Evolutionary conservation across 2,797 vertebrate species (phyloP).

Genomic region (Gymnodraco acuticeps): DNA sequence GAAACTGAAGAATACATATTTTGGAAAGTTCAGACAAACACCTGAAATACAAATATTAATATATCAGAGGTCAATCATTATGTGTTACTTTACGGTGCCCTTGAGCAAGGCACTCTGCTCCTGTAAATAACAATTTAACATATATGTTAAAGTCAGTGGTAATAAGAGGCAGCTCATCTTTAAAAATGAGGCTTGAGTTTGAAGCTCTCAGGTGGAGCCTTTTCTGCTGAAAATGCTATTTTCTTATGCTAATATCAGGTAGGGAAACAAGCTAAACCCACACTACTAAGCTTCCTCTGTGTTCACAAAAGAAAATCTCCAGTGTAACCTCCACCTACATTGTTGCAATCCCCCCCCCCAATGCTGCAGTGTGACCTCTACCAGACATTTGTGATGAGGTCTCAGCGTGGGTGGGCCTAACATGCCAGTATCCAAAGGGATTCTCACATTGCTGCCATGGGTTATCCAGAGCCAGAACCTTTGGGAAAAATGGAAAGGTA

Average conservation of each 20-base stretch:
- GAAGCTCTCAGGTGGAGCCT: too few species aligned
- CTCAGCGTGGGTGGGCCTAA: constrained; percentile 56
- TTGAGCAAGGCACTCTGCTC: too few species aligned
- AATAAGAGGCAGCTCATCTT: too few species aligned
- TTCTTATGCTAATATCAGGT: neutral
- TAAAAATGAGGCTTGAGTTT: too few species aligned
- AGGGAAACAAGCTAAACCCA: neutral
- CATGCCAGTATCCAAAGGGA: constrained; percentile 40
- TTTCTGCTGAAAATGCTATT: neutral
- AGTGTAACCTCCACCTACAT: constrained; percentile 44
- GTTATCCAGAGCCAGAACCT: constrained; percentile 61
- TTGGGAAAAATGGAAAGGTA: constrained; percentile 24
- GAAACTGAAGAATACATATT: neutral
- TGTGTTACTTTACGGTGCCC: too few species aligned
- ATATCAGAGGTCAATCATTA: neutral
- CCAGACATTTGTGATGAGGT: constrained; percentile 54
- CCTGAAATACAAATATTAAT: neutral
- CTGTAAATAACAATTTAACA: too few species aligned
- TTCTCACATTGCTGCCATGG: constrained; percentile 56
- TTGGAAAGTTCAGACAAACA: neutral
- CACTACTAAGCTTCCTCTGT: neutral
- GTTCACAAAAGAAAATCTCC: constrained; percentile 23
- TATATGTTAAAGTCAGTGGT: too few species aligned
- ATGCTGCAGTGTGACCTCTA: constrained; percentile 37
- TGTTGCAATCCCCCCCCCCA: neutral